Conservation (phyloP, 64 coral and sea anemone species). For the Anthopleura sola region DNA sequence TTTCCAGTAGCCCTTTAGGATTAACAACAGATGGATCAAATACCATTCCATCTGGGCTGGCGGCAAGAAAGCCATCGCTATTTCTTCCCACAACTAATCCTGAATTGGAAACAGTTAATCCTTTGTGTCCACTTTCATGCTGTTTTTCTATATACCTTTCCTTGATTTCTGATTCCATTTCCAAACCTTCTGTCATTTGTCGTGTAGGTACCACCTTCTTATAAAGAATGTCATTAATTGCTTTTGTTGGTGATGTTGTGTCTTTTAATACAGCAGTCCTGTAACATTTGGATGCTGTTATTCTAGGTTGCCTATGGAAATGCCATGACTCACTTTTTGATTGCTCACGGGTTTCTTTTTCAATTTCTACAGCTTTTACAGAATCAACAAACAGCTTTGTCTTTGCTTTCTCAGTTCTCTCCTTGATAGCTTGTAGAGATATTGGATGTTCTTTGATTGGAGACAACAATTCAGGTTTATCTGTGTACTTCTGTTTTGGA, state of each 20-base stretch:
- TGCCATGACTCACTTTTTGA: constrained; percentile 30
- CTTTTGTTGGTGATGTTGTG: constrained; percentile 27
- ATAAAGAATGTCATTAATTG: neutral
- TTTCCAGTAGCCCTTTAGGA: neutral
- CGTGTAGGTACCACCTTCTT: neutral
- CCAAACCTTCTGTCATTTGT: neutral
- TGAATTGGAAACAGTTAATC: neutral
- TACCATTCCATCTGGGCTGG: neutral
- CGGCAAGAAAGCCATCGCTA: neutral
- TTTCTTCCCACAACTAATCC: neutral
- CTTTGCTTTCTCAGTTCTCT: neutral
- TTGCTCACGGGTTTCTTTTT: constrained; percentile 25
- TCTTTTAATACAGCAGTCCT: constrained; percentile 8
- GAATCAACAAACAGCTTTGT: neutral
- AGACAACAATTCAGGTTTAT: neutral
- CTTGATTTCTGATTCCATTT: neutral
- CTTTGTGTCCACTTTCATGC: neutral
- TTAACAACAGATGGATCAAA: neutral
- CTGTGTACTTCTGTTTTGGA: neutral
- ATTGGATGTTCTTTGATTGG: constrained; percentile 30
- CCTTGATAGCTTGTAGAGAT: constrained; percentile 22
- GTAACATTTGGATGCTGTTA: constrained; percentile 54
- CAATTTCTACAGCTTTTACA: neutral
- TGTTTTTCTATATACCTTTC: neutral
- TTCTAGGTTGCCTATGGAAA: constrained; percentile 28